A percentile compares a stretch with the other conserved stretches of the same genome.
Evolutionary conservation across 2,888 invertebrate genomes (phyloP).

Genomic region (Melitaea athalia): DNA sequence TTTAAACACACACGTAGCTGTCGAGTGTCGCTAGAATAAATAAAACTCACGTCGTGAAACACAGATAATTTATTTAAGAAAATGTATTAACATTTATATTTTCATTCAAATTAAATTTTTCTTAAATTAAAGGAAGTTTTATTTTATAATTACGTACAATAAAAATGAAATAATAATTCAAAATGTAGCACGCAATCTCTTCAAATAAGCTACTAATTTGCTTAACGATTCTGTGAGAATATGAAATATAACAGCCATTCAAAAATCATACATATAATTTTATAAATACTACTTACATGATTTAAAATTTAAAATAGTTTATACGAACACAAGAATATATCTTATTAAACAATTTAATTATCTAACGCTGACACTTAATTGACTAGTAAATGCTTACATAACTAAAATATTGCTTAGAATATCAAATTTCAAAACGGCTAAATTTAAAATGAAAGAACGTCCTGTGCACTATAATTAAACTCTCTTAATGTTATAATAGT

Average conservation of each 20-base stretch:
- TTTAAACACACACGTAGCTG: background rate
- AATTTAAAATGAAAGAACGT: background rate
- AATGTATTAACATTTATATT: constrained; percentile 63
- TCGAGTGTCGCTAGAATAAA: constrained; percentile 23
- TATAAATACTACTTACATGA: background rate
- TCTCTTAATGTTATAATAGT: background rate
- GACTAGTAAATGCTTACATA: constrained; percentile 40
- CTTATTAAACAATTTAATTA: background rate
- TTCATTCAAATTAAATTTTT: constrained; percentile 51
- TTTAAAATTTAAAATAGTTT: no score
- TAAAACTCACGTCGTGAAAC: constrained; percentile 49
- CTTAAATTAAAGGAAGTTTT: constrained; percentile 36
- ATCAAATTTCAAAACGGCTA: background rate
- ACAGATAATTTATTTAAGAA: constrained; percentile 70
- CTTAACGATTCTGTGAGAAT: no score
- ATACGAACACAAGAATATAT: background rate
- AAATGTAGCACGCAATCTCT: no score
- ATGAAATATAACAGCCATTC: background rate
- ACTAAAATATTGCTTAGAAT: background rate
- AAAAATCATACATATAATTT: background rate
- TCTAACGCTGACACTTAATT: constrained; percentile 29
- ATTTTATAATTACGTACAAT: constrained; percentile 19
- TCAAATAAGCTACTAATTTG: background rate
- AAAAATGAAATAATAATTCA: no score
- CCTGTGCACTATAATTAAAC: background rate